A percentile compares a stretch with the other conserved stretches of the same genome.
Evolutionary conservation across 2,797 vertebrate genomes (phyloP).

Genomic region (Sebastes iracundus): DNA sequence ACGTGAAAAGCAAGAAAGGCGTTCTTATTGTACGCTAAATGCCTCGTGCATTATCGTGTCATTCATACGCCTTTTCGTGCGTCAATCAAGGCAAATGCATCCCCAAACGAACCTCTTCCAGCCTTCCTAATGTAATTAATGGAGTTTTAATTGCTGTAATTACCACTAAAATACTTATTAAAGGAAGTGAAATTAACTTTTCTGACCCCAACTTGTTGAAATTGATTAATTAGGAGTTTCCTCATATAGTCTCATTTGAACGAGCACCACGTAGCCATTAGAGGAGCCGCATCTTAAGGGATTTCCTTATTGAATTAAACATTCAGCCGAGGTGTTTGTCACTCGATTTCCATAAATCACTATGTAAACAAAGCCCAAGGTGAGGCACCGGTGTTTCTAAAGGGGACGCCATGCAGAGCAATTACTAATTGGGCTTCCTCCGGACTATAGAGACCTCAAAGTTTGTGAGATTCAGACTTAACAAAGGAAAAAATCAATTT

Average conservation of each 20-base stretch:
- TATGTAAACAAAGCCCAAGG: conserved; percentile 9
- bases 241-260: conserved; percentile 1
- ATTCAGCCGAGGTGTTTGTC: conserved; percentile 2
- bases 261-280: neutral
- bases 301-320: conserved; percentile 30
- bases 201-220: neutral
- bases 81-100: neutral
- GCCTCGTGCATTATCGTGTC: too few species aligned
- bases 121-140: neutral
- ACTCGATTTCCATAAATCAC: conserved; percentile 42
- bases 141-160: neutral
- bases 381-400: neutral
- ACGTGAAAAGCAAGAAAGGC: too few species aligned
- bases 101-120: neutral
- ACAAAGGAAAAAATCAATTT: neutral
- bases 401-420: neutral
- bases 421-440: conserved; percentile 3
- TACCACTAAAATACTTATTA: neutral
- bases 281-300: conserved; percentile 12
- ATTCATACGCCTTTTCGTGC: too few species aligned
- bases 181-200: neutral
- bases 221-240: neutral
- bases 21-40: too few species aligned
- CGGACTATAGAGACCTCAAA: neutral
- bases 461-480: neutral